A percentile compares a stretch with the other conserved stretches of the same genome.
phyloP scores from a whole-genome alignment of 37 sponge, comb jelly and placozoan genomes.

The Oopsacas minuta region DNA sequence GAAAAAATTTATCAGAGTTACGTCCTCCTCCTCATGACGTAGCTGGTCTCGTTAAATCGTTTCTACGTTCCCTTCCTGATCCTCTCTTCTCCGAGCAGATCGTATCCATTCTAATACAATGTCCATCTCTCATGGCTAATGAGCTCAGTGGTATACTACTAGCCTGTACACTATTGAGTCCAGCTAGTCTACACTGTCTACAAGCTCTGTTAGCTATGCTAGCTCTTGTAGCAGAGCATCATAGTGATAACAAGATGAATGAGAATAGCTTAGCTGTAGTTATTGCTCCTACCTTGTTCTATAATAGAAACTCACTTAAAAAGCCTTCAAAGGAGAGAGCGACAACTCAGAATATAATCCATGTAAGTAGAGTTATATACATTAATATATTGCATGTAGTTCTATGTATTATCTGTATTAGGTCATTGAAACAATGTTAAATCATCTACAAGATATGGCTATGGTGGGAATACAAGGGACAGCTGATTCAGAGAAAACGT shows the following conservation, averaged over 20 bases:
- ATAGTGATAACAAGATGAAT: not conserved
- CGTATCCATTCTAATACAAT: not conserved
- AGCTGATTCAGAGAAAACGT: not conserved
- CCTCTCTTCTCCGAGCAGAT: conserved; percentile 19
- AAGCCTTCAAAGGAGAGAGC: not conserved
- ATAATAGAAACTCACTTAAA: not conserved
- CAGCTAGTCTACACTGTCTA: not conserved
- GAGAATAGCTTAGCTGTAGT: not conserved
- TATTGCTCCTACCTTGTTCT: not conserved
- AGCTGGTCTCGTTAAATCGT: not conserved
- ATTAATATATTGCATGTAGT: no score
- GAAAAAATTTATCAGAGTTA: not conserved
- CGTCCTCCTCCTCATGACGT: not conserved
- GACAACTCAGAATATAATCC: not conserved
- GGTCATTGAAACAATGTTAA: not conserved
- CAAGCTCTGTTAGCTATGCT: not conserved
- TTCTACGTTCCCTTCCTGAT: not conserved
- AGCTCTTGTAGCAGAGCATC: not conserved
- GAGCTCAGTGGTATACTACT: not conserved
- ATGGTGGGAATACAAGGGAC: not conserved
- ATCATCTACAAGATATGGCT: not conserved
- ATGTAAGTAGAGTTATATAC: not conserved
- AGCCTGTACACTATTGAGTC: not conserved
- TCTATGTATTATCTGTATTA: no score
- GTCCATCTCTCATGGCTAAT: not conserved